These are phyloP conservation scores for Aphelocoma californica DNA, from an alignment of 2,797 vertebrate genomes.

Conservation along the genomic window DNA sequence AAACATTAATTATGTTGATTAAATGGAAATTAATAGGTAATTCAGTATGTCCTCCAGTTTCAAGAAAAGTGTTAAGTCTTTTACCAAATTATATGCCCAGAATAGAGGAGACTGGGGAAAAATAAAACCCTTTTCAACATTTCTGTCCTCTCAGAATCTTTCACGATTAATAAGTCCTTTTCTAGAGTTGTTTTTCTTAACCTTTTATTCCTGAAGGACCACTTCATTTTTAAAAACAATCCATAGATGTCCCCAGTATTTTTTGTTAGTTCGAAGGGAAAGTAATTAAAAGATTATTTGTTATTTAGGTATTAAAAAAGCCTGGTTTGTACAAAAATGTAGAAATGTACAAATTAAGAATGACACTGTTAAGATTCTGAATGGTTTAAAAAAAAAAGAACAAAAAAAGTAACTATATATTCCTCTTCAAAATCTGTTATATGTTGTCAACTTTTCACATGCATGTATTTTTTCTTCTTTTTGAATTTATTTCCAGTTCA, in stretches of 20 bases:
- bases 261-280: not conserved
- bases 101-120: not conserved
- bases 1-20: constrained; percentile 13
- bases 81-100: not conserved
- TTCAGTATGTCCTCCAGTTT: constrained; percentile 1
- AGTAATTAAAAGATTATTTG: not conserved
- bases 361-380: not conserved
- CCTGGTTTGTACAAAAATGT: not conserved
- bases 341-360: not conserved
- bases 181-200: not conserved
- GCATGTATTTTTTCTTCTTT: not conserved
- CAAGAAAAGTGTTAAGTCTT: not conserved
- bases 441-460: not conserved
- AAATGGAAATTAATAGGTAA: constrained; percentile 13
- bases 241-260: not conserved
- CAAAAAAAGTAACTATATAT: fast-evolving
- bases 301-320: not conserved
- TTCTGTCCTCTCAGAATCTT: not conserved
- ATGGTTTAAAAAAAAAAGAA: not conserved
- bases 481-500: not conserved
- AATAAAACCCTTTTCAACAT: not conserved
- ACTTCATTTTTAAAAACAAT: not conserved
- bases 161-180: not conserved
- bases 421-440: not conserved
- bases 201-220: not conserved